Base-by-base conservation (phyloP, 2,888 invertebrate species). In the Tineola bisselliella region DNA sequence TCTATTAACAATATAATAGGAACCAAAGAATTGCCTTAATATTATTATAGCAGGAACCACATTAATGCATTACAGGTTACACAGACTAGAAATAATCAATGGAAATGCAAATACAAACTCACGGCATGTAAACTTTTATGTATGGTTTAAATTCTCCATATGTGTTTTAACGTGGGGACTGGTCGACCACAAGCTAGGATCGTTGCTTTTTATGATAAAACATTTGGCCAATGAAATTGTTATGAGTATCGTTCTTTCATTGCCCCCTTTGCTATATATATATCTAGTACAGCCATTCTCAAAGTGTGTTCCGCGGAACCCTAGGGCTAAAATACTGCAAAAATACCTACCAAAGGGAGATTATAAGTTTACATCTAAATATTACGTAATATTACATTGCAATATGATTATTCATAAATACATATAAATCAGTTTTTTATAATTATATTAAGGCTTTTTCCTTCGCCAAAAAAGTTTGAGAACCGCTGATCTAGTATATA, bases 221-320 rank as follows among this genome's bases (percentile, higher is more conserved):
- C 48, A 48, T 48, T 48, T 48, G 48, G 48, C 48, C 48, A 48
- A 48, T 48, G 48, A 48, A 48, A 48, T 48, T 48, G 48, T 48
- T 48, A 48, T 48, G 48, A 15, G 15, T 13, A 48, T 48, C 15
- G 48, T 13, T 48, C 17, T 17, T 38, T 38, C 38, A 38, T 38
- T 38, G 38, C 38, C 38, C 38, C 10, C n/a, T 38, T 48, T n/a
- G 17, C 15, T 48, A 43, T 43, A 8, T 43, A 43, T 43, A 10
- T 43, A 43, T 43, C 2, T 43, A 15, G 15, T 44, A n/a, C n/a
- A n/a, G n/a, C n/a, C n/a, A n/a, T n/a, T n/a, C n/a, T n/a, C n/a
- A n/a, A n/a, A n/a, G n/a, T n/a, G n/a, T n/a, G n/a, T n/a, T n/a
- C n/a, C n/a, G n/a, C n/a, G n/a, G n/a, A n/a, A n/a, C n/a, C n/a